Conservation (phyloP, 2,888 invertebrate species). For the Andrena bucephala region DNA sequence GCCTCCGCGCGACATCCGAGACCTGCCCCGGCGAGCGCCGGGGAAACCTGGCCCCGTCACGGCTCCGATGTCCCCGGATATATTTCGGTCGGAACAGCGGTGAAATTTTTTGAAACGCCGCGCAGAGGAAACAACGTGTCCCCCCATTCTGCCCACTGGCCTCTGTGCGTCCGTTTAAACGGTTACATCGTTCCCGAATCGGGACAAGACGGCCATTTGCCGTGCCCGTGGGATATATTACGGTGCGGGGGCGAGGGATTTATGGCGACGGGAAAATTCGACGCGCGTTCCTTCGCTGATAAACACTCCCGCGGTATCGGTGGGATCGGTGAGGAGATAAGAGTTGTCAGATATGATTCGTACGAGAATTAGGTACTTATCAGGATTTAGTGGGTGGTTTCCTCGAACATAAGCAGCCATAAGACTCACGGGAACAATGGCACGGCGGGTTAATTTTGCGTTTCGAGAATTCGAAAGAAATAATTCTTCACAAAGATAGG, state of each 20-base stretch:
- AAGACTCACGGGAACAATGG: too few relatives aligned
- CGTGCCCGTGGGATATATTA: conserved; percentile 40
- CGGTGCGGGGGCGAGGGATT: conserved; percentile 39
- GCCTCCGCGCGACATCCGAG: conserved; percentile 79
- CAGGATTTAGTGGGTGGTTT: too few relatives aligned
- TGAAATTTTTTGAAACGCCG: conserved; percentile 60
- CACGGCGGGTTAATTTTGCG: too few relatives aligned
- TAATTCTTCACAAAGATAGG: too few relatives aligned
- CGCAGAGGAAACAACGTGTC: conserved; percentile 11
- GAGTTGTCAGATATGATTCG: conserved; percentile 24
- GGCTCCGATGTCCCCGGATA: conserved; percentile 60
- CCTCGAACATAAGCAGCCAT: too few relatives aligned
- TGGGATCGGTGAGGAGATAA: background rate
- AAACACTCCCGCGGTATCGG: conserved; percentile 26
- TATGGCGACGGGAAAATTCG: conserved; percentile 45
- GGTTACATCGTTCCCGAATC: conserved; percentile 54
- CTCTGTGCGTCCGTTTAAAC: conserved; percentile 45
- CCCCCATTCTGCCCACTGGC: background rate
- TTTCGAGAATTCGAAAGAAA: too few relatives aligned
- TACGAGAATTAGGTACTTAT: background rate
- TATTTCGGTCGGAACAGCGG: conserved; percentile 54
- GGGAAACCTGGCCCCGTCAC: conserved; percentile 44
- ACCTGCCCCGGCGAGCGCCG: conserved; percentile 59
- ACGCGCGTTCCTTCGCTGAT: conserved; percentile 41
- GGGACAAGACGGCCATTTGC: conserved; percentile 59